Evolutionary conservation across 2,888 invertebrate genomes (phyloP).

Genomic region (Chrysolina oricalcia): DNA sequence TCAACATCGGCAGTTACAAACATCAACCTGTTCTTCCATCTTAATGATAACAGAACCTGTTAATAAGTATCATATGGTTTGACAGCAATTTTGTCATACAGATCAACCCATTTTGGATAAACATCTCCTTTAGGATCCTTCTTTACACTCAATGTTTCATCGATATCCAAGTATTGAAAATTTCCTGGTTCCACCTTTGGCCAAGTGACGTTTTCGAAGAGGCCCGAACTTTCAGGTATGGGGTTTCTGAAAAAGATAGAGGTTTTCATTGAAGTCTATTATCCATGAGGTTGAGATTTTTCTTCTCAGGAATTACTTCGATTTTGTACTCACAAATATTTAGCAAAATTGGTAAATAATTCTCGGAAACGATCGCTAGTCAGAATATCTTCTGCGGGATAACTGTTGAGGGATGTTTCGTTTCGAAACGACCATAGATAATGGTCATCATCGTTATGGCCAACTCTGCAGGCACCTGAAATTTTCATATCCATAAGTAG

Average conservation of each 20-base stretch:
- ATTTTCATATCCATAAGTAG: not conserved
- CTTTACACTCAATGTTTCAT: slow-evolving; percentile 44
- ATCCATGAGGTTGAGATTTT: not conserved
- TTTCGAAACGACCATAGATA: slow-evolving; percentile 52
- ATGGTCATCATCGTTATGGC: slow-evolving; percentile 52
- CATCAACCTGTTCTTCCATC: too few relatives aligned
- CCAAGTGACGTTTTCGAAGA: slow-evolving; percentile 49
- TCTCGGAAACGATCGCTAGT: slow-evolving; percentile 37
- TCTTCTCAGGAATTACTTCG: not conserved
- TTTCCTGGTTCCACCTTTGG: slow-evolving; percentile 42
- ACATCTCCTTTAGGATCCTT: slow-evolving; percentile 43
- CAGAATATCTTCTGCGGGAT: slow-evolving; percentile 32
- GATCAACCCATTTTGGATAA: slow-evolving; percentile 44
- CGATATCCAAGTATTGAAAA: slow-evolving; percentile 50
- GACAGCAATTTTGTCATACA: slow-evolving; percentile 44
- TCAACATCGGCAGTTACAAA: too few relatives aligned
- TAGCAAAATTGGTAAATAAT: slow-evolving; percentile 77
- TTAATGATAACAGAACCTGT: not conserved
- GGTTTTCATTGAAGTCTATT: not conserved
- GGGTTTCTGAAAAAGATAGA: slow-evolving; percentile 61
- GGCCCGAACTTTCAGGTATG: slow-evolving; percentile 54
- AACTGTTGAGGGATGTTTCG: slow-evolving; percentile 29
- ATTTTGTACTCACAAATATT: slow-evolving; percentile 69
- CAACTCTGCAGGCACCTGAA: slow-evolving; percentile 52
- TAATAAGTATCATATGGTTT: slow-evolving; percentile 46